Base-by-base conservation (phyloP, 2,888 invertebrate genomes). In the Serrognathus titanus region DNA sequence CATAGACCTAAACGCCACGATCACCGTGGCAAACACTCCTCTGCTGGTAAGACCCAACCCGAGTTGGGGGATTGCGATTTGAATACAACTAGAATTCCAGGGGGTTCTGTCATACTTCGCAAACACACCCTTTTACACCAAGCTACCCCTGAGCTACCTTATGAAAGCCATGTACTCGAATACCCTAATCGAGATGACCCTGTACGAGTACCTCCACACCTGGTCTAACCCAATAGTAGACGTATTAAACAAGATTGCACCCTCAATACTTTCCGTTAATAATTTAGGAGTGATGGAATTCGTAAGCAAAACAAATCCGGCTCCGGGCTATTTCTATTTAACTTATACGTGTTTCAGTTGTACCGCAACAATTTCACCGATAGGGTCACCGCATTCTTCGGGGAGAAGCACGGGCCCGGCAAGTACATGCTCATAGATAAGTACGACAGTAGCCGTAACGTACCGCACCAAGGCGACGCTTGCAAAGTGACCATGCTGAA, bases 201-300 rank as follows among this genome's bases (percentile, higher is more conserved):
- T 89, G 0, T 77, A 86, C 60, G 81, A 89, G 50, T 86, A 84
- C 63, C 72, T 90, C 9, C 90, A 89, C 88, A 86, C 90, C 58
- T 83, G 82, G 64, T 81, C 80, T 0, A 87, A 89, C 59, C 84
- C 86, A 0, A 75, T 88, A 4, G 68, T 90, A 60, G 78, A 82
- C 2, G 73, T 82, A 0, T 82, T 81, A 0, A 78, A 81, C 57
- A 75, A 73, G 11, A 60, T 86, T 1, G 80, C 80, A 1, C 85
- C 88, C 0, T 75, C 79, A 1, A 63, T 87, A 55, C 83, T 88
- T 0, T 88, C 88, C 0, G 82, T 82, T 0, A 78, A 81, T 49
- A 89, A 89, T 64, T 82, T 86, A 73, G 90, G 89, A 0, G 80
- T 88, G 69, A 73, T 90, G 51, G 75, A 81, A 51, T 82, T 83